A percentile compares a stretch with the other conserved stretches of the same genome.
phyloP scores from a whole-genome alignment of 2,113 vertebrate species.

The Ondatra zibethicus region DNA sequence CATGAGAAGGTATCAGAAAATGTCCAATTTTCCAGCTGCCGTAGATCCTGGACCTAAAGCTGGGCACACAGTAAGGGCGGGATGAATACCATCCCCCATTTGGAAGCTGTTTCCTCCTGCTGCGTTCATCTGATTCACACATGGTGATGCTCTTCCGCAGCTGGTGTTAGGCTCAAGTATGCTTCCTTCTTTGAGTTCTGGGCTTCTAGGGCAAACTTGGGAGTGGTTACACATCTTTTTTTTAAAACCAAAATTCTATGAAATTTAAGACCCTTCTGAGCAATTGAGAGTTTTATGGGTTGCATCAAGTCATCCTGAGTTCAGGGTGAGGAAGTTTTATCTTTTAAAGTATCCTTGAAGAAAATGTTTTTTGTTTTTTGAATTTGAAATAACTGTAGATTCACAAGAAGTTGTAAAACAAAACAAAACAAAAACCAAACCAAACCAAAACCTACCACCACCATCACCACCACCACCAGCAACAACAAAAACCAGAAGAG shows the following conservation, averaged over 20 bases:
- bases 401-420: neutral
- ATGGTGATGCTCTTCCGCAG: neutral
- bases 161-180: neutral
- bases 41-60: neutral
- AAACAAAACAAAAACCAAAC: neutral
- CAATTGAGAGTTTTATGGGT: neutral
- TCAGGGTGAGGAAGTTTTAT: neutral
- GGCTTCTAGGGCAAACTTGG: conserved; percentile 9
- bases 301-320: neutral
- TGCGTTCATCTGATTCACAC: neutral
- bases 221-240: neutral
- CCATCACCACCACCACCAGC: no score
- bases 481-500: neutral
- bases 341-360: neutral
- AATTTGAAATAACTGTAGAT: neutral
- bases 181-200: neutral
- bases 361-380: neutral
- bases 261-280: neutral
- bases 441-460: no score
- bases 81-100: no score
- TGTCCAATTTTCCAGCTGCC: neutral
- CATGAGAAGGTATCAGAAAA: neutral
- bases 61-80: neutral
- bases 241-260: neutral
- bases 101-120: neutral